A percentile compares a stretch with the other conserved stretches of the same genome.
Conservation (phyloP, 2,113 vertebrate genomes). For the Zosterops pallidus region DNA sequence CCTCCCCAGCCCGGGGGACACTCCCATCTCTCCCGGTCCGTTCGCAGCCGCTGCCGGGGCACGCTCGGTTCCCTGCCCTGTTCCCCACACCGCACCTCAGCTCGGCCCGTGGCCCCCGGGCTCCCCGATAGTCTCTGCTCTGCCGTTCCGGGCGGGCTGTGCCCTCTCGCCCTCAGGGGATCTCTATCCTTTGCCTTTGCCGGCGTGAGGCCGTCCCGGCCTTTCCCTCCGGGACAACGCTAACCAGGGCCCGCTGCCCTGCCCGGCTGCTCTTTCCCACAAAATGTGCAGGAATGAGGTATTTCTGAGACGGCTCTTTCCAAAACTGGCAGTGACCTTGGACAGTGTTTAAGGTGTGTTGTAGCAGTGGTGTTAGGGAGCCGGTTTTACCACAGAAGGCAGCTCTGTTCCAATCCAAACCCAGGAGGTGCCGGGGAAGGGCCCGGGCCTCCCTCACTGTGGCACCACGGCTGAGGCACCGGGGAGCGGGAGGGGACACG, state of each 20-base stretch:
- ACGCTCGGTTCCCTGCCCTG: rapidly evolving
- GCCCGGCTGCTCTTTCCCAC: neutral
- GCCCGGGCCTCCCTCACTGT: neutral
- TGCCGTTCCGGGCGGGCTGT: neutral
- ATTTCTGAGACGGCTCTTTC: neutral
- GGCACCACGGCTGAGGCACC: neutral
- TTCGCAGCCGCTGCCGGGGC: rapidly evolving
- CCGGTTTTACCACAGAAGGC: neutral
- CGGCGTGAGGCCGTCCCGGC: neutral
- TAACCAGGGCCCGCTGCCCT: rapidly evolving
- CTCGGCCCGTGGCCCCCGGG: rapidly evolving
- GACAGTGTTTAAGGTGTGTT: rapidly evolving
- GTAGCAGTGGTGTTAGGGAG: neutral
- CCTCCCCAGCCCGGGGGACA: rapidly evolving
- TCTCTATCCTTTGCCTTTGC: no score
- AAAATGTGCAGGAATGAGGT: rapidly evolving
- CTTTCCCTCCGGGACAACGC: no score
- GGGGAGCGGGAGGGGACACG: neutral
- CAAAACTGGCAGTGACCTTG: neutral
- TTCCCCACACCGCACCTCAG: rapidly evolving
- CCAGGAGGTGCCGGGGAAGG: neutral
- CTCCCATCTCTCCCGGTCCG: rapidly evolving
- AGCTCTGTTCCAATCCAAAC: neutral
- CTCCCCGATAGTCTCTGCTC: neutral
- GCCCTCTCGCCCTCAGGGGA: neutral